A percentile compares a stretch with the other conserved stretches of the same genome.
These are phyloP conservation scores for Bucorvus abyssinicus DNA, from an alignment of 2,797 vertebrate species.

Conservation along the genomic window DNA sequence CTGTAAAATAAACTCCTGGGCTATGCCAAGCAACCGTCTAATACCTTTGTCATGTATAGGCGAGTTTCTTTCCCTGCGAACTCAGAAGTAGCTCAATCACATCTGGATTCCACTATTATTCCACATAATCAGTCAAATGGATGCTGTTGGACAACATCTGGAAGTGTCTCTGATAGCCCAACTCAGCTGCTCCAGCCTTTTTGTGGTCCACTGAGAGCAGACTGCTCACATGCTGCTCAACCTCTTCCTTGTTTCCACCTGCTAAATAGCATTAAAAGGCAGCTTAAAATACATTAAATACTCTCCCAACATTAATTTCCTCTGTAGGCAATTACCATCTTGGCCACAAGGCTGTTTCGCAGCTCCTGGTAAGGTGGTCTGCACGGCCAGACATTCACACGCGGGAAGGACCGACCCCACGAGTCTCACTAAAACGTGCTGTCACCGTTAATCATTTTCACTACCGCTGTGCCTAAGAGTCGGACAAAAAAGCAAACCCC, in stretches of 20 bases:
- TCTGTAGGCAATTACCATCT: neutral
- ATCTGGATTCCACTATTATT: slow-evolving; percentile 15
- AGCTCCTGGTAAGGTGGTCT: neutral
- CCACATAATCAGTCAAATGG: neutral
- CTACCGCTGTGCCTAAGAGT: neutral
- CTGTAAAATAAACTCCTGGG: slow-evolving; percentile 56
- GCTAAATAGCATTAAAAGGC: slow-evolving; percentile 15
- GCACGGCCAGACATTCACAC: neutral
- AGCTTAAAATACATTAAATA: slow-evolving; percentile 16
- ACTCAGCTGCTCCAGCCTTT: neutral
- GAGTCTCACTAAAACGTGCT: neutral
- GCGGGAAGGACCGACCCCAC: neutral
- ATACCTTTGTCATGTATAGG: slow-evolving; percentile 25
- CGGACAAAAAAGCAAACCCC: neutral
- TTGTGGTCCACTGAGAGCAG: neutral
- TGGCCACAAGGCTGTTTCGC: neutral
- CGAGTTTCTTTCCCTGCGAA: neutral
- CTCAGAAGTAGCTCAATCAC: neutral
- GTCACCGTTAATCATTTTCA: neutral
- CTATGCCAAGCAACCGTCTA: neutral
- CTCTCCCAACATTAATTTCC: neutral
- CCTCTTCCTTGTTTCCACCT: slow-evolving; percentile 27
- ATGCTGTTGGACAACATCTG: slow-evolving; percentile 33
- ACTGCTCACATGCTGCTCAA: neutral
- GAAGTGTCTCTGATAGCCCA: neutral